Evolutionary conservation across 2,797 vertebrate genomes (phyloP).

Genomic region (Menidia menidia): DNA sequence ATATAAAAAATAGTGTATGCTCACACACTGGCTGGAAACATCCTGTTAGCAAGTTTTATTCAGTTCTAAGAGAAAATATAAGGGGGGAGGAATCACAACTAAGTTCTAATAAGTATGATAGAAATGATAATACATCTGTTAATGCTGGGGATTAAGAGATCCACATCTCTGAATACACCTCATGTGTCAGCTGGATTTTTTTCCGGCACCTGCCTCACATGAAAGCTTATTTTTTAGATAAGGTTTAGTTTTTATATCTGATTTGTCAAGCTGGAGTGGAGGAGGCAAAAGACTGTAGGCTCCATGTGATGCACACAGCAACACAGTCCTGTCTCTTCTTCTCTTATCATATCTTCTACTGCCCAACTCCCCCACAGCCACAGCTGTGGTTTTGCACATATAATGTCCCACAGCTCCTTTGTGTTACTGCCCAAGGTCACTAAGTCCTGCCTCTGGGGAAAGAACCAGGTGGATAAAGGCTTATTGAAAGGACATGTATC

Average conservation of each 20-base stretch:
- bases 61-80: background rate
- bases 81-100: background rate
- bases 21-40: too few species aligned
- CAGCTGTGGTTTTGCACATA: too few species aligned
- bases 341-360: constrained; percentile 21
- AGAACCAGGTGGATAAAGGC: constrained; percentile 24
- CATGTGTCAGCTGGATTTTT: constrained; percentile 11
- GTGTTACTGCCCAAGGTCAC: constrained; percentile 59
- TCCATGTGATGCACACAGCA: constrained; percentile 23
- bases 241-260: constrained; percentile 29
- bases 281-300: constrained; percentile 6
- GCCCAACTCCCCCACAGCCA: constrained; percentile 9
- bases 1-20: too few species aligned
- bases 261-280: constrained; percentile 21
- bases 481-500: constrained; percentile 15
- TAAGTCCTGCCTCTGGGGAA: constrained; percentile 36
- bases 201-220: constrained; percentile 18
- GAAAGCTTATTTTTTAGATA: constrained; percentile 23
- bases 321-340: constrained; percentile 16
- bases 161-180: constrained; percentile 16
- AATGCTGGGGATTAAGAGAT: constrained; percentile 1
- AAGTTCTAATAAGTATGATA: background rate
- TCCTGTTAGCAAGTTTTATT: too few species aligned
- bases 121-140: background rate
- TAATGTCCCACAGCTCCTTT: constrained; percentile 23